Evolutionary conservation across 2,888 invertebrate species (phyloP).

Genomic region (Sepiola atlantica): DNA sequence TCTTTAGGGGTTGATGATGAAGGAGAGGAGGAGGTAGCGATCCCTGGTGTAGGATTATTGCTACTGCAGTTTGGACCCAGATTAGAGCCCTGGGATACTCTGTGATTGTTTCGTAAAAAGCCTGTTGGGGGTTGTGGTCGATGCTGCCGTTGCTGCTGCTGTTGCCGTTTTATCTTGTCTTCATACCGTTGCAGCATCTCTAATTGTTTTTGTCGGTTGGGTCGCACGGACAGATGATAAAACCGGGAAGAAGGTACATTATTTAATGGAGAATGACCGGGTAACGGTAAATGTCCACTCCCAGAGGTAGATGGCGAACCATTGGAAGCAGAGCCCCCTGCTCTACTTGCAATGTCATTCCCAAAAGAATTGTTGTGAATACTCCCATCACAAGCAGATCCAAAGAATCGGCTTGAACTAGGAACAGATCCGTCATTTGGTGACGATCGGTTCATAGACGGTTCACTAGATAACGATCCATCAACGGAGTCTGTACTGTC

Average conservation of each 20-base stretch:
- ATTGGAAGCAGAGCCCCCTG: neutral
- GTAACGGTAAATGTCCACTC: neutral
- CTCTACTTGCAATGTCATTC: neutral
- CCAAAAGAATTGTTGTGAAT: neutral
- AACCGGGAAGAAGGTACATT: conserved; percentile 52
- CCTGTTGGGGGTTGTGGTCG: conserved; percentile 23
- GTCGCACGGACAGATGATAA: conserved; percentile 72
- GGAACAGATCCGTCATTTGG: neutral
- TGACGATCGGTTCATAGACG: neutral
- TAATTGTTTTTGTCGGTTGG: conserved; percentile 79
- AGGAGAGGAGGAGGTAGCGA: neutral
- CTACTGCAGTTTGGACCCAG: neutral
- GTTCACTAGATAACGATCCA: neutral
- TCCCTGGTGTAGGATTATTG: neutral
- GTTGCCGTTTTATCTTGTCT: conserved; percentile 74
- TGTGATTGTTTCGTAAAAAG: neutral
- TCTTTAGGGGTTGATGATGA: neutral
- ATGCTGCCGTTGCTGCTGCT: conserved; percentile 46
- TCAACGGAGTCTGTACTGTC: neutral
- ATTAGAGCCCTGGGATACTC: neutral
- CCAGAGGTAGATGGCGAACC: neutral
- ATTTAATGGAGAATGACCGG: neutral
- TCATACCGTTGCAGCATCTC: conserved; percentile 82
- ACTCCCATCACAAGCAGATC: neutral
- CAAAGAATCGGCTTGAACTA: no score